phyloP scores from a whole-genome alignment of 2,888 invertebrate genomes.

The Eilema sororculum region DNA sequence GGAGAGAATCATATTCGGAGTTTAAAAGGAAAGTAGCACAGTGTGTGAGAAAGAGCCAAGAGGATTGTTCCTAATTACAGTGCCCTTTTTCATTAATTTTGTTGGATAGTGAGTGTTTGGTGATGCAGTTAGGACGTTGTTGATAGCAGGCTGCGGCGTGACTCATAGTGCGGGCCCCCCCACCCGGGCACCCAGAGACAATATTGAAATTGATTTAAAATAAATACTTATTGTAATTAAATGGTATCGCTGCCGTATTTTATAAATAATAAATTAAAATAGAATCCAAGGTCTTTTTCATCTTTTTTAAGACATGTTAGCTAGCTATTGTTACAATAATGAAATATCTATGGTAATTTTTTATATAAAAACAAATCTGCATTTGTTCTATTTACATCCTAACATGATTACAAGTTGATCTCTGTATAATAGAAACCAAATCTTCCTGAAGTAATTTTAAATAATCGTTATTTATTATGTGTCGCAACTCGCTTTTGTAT shows the following conservation, averaged over 20 bases:
- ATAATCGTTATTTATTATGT: constrained; percentile 65
- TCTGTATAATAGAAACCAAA: constrained; percentile 81
- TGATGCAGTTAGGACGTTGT: constrained; percentile 75
- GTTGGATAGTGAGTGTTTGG: constrained; percentile 84
- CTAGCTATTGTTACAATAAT: constrained; percentile 84
- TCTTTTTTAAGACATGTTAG: constrained; percentile 86
- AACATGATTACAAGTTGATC: constrained; percentile 73
- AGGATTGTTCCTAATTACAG: constrained; percentile 96
- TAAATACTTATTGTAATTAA: constrained; percentile 85
- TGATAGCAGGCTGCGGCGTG: constrained; percentile 67
- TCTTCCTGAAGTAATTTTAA: constrained; percentile 62
- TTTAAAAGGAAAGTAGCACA: constrained; percentile 99
- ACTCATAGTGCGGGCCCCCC: constrained; percentile 66
- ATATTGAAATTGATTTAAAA: constrained; percentile 86
- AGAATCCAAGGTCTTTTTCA: constrained; percentile 84
- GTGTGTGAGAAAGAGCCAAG: constrained; percentile 99
- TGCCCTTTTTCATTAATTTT: constrained; percentile 84
- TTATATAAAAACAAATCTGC: constrained; percentile 84
- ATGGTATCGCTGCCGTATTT: constrained; percentile 85
- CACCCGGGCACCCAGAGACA: constrained; percentile 79
- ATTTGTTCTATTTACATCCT: constrained; percentile 71
- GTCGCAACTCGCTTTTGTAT: constrained; percentile 53
- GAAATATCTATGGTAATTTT: constrained; percentile 84
- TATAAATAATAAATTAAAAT: constrained; percentile 84
- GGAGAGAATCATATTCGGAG: constrained; percentile 98